Base-by-base conservation (phyloP, 64 coral and sea anemone species). In the Trachythela sp. region DNA sequence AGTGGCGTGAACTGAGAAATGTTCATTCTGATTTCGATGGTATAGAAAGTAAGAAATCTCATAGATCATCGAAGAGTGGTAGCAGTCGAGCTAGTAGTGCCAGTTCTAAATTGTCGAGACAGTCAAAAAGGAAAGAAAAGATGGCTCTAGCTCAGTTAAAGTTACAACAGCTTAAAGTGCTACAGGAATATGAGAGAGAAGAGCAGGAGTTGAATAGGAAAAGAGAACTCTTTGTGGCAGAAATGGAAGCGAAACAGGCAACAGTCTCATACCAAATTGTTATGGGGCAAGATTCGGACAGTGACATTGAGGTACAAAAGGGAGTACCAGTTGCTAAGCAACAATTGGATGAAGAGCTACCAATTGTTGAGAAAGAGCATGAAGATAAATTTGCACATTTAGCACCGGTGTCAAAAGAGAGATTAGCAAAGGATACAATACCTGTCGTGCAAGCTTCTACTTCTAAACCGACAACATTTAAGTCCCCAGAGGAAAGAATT, bases 231-330 rank as follows among this genome's bases (percentile, higher is more conserved):
- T 10, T 89, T 10, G 88, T 48, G 30, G 88, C 88, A 30, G 11
- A 83, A 77, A 89, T 89, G 71, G 88, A 89, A 52, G 88, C 64
- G 30, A 40, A 89, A 52, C 36, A 77, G 5, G 88, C 42, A 34
- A 38, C 3, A 17, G 68, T 49, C 27, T 2, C 71, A 48, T 77
- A 40, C 36, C 39, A 75, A 4, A 83, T 75, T 13, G 40, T 52
- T 6, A 40, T 26, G 59, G 87, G 75, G 48, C 33, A 56, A 31
- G 27, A 43, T 58, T 17, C 7, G 39, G 33, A 26, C 13, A 48
- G 39, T 31, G 8, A n/a, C 24, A 50, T 40, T 70, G 64, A 5
- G 30, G 24, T 9, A 6, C 8, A 22, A 9, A 8, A 9, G 24
- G 64, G 24, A 22, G 20, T 6, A 9, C 24, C 24, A 8, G 24